phyloP scores from a whole-genome alignment of 2,113 vertebrate genomes.

The Mellivora capensis region DNA sequence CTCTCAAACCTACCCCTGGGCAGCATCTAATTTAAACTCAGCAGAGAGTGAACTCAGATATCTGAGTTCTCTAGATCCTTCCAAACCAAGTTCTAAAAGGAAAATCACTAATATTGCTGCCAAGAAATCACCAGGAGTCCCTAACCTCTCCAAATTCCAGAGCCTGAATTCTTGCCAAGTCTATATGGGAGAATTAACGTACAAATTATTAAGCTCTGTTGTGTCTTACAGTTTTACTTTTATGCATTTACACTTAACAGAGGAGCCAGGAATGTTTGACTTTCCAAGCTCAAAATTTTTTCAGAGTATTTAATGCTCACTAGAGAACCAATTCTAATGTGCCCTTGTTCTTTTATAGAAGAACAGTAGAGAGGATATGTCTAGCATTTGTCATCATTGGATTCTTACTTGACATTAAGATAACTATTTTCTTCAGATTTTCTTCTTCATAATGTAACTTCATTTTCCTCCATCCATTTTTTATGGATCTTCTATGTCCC shows the following conservation, averaged over 20 bases:
- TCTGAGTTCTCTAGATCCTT: background rate
- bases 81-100: constrained; percentile 9
- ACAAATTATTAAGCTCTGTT: constrained; percentile 5
- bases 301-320: background rate
- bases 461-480: background rate
- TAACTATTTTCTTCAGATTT: background rate
- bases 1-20: background rate
- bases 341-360: background rate
- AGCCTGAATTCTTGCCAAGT: constrained; percentile 22
- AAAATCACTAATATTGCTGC: background rate
- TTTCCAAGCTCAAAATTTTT: background rate
- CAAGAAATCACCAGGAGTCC: constrained; percentile 19
- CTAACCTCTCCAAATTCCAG: constrained; percentile 32
- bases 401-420: background rate
- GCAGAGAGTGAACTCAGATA: background rate
- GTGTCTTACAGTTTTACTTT: constrained; percentile 35
- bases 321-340: background rate
- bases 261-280: background rate
- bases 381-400: background rate
- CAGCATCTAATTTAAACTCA: constrained; percentile 22
- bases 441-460: background rate
- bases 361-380: background rate
- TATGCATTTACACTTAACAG: constrained; percentile 35
- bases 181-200: background rate
- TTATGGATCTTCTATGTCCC: background rate